A percentile compares a stretch with the other conserved stretches of the same genome.
Conservation (phyloP, 2,113 vertebrate genomes). For the Chrysochloris asiatica region DNA sequence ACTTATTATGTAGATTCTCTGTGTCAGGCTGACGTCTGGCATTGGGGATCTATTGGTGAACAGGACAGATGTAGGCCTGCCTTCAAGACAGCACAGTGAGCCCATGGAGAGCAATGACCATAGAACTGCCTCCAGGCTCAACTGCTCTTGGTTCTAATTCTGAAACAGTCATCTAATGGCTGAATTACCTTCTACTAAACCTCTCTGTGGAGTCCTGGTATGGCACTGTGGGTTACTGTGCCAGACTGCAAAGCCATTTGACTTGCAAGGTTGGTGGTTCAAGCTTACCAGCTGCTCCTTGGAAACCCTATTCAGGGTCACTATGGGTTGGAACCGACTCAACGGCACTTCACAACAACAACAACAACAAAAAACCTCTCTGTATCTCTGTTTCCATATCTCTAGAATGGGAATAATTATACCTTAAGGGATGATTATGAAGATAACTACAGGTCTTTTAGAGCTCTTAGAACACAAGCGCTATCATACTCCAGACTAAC, state of each 20-base stretch:
- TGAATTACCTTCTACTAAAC: background rate
- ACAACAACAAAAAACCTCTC: too few species aligned
- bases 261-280: too few species aligned
- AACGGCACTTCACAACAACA: too few species aligned
- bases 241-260: too few species aligned
- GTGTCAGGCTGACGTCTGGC: background rate
- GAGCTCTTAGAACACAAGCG: background rate
- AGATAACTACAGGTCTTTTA: background rate
- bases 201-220: too few species aligned
- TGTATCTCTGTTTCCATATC: background rate
- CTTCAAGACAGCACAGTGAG: background rate
- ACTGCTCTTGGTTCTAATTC: background rate
- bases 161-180: background rate
- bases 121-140: background rate
- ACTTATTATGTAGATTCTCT: background rate
- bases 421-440: background rate
- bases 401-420: background rate
- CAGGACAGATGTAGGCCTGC: background rate
- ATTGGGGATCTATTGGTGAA: background rate
- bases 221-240: too few species aligned
- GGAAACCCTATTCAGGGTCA: too few species aligned
- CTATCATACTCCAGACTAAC: background rate
- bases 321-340: too few species aligned
- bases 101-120: background rate
- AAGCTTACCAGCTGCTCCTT: too few species aligned